Evolutionary conservation across 1,140 invertebrate genomes (phyloP).

Genomic region (Octopus bimaculoides): DNA sequence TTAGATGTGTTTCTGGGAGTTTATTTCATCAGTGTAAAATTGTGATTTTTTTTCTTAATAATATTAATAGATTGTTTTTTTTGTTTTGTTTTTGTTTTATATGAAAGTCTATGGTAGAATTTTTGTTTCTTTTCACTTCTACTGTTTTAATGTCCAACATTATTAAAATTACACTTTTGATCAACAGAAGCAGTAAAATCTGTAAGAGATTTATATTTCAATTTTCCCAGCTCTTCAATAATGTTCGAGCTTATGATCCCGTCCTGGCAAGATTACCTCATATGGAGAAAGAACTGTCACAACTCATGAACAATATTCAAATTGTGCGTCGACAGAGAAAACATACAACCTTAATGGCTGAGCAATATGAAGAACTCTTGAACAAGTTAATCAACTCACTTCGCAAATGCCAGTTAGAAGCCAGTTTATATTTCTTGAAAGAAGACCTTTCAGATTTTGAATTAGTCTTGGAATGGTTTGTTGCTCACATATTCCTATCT

Average conservation of each 20-base stretch:
- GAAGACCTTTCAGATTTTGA: constrained; percentile 42
- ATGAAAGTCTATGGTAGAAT: too few species aligned
- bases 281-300: constrained; percentile 41
- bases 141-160: too few species aligned
- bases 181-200: too few species aligned
- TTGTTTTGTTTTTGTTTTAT: too few species aligned
- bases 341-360: constrained; percentile 42
- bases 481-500: background rate
- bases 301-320: constrained; percentile 34
- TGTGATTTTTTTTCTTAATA: too few species aligned
- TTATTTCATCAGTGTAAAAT: too few species aligned
- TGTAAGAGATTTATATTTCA: too few species aligned
- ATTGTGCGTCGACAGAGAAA: constrained; percentile 33
- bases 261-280: constrained; percentile 37
- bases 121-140: too few species aligned
- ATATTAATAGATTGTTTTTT: too few species aligned
- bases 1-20: too few species aligned
- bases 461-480: constrained; percentile 47
- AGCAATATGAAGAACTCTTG: constrained; percentile 46
- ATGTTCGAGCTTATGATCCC: constrained; percentile 33
- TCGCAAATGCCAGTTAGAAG: constrained; percentile 36
- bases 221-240: constrained; percentile 27
- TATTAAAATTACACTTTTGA: too few species aligned
- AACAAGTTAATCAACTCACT: constrained; percentile 47
- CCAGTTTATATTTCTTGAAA: constrained; percentile 19